These are phyloP conservation scores for Acomys russatus DNA, from an alignment of 2,797 vertebrate species.

Conservation along the genomic window DNA sequence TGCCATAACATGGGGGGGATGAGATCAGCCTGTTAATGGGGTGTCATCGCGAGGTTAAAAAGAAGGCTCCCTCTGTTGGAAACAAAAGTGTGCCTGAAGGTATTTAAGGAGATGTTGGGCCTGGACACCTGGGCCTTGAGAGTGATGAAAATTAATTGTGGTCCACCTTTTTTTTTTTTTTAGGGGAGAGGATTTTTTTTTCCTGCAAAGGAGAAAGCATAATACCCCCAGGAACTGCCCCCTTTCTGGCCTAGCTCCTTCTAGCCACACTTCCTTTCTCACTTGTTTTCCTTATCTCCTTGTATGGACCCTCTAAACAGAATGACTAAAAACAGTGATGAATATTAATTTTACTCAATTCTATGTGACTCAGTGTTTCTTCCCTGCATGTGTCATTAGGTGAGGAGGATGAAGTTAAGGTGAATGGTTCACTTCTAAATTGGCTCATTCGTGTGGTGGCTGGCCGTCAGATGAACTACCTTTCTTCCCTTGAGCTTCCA, in stretches of 20 bases:
- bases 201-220: neutral
- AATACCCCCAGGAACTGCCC: neutral
- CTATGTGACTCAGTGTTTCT: neutral
- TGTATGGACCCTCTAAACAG: neutral
- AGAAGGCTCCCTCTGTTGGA: neutral
- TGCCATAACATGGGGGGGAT: neutral
- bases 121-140: neutral
- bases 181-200: neutral
- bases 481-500: accelerated
- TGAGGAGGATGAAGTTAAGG: neutral
- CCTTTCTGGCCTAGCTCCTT: neutral
- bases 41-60: neutral
- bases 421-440: neutral
- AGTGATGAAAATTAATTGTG: neutral
- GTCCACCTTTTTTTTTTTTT: neutral
- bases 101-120: neutral
- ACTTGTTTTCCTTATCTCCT: neutral
- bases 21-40: neutral
- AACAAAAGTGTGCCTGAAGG: neutral
- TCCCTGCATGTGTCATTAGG: neutral
- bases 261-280: neutral
- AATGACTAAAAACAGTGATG: neutral
- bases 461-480: no score
- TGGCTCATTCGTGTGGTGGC: neutral
- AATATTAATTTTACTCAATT: neutral